A percentile compares a stretch with the other conserved stretches of the same genome.
These are phyloP conservation scores for Podarcis muralis DNA, from an alignment of 2,113 vertebrate genomes.

Conservation along the genomic window DNA sequence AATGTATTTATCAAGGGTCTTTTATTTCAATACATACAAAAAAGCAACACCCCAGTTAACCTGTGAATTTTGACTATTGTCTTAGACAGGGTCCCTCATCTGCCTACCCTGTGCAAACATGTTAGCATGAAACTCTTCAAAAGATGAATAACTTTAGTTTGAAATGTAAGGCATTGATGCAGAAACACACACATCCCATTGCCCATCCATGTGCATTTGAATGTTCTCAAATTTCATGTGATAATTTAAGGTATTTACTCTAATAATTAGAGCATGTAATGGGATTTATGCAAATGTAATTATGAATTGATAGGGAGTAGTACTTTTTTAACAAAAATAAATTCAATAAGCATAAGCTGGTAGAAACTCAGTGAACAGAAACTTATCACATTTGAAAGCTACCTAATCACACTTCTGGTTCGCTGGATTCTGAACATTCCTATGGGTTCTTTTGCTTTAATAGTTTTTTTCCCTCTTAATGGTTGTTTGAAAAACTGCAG, in stretches of 20 bases:
- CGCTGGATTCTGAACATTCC: not conserved
- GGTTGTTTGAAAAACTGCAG: accelerated
- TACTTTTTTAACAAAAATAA: not conserved
- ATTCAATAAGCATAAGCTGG: slow-evolving; percentile 9
- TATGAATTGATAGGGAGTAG: not conserved
- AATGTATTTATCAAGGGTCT: not conserved
- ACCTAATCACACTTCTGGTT: not conserved
- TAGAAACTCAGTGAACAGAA: slow-evolving; percentile 44
- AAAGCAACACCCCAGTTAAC: not conserved
- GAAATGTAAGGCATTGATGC: not conserved
- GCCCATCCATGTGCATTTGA: not conserved
- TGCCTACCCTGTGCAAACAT: not conserved
- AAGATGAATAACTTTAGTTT: not conserved
- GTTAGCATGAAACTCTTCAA: not conserved
- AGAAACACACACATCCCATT: slow-evolving; percentile 4
- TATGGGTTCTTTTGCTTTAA: not conserved
- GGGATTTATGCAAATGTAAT: not conserved
- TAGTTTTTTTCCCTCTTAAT: not conserved
- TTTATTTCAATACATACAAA: not conserved
- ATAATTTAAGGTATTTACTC: slow-evolving; percentile 19
- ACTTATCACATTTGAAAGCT: not conserved
- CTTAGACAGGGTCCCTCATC: not conserved
- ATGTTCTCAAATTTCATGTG: not conserved
- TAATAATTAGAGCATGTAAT: slow-evolving; percentile 24
- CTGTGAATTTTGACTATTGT: not conserved